Base-by-base conservation (phyloP, 2,797 vertebrate species). In the Melanotaenia trifasciata region DNA sequence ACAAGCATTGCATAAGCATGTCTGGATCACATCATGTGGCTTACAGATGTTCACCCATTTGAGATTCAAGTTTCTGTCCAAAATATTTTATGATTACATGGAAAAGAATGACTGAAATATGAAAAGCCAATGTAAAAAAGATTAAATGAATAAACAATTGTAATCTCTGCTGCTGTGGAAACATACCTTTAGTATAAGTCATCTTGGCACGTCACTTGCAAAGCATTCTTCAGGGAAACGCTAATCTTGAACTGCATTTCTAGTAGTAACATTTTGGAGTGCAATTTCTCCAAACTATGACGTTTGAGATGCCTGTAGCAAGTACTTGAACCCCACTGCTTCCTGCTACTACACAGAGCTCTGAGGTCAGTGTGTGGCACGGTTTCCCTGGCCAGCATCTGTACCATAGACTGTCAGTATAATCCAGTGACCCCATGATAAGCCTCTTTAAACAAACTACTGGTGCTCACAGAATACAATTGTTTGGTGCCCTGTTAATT, bases 401-500 rank as follows among this genome's bases (percentile, higher is more conserved):
- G 69, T 33, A 40, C 73, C 30, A 58, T 53, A 64, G 70, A 61
- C 74, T 47, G 70, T 70, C 66, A 75, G 80, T 67, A 85, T 73
- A 79, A 71, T 73, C 74, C 70, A 79, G 51, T 51, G 64, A 79
- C 83, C 64, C 69, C 64, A 53, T 61, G 78, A 88, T 80, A 81
- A 90, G 72, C 85, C 74, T 80, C 16, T 79, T 81, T 68, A 61
- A 83, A 90, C 77, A 91, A 89, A 87, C 82, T 80, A 58, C 57
- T 63, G 45, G 70, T 72, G 69, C 65, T 78, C 64, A 65, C 47
- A 91, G 89, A 90, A 90, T 76, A 67, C 58, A 33, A 78, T 74
- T 4, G 67, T 86, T 89, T 90, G 86, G 90, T 89, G 80, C 70
- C 63, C 75, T 87, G 88, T 90, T 85, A 81, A 87, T 91, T 85